These are phyloP conservation scores for Crypturellus tataupa DNA, from an alignment of 2,797 vertebrate species.

Conservation along the genomic window DNA sequence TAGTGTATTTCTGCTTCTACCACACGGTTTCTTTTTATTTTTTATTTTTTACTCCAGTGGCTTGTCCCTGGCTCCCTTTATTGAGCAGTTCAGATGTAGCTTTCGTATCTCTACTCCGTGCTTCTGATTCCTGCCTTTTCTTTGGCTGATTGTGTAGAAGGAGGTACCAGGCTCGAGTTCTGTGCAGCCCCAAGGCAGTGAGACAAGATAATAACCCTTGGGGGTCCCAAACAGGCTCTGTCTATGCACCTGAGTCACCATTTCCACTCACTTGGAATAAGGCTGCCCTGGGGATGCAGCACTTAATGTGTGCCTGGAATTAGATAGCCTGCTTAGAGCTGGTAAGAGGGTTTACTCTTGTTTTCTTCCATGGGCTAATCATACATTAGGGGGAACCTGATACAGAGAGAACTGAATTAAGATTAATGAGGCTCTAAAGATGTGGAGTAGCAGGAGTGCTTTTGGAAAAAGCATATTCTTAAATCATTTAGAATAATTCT, in stretches of 20 bases:
- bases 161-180: neutral
- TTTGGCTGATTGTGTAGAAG: neutral
- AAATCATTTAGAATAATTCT: neutral
- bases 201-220: neutral
- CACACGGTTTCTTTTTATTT: neutral
- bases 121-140: neutral
- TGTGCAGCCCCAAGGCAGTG: accelerated
- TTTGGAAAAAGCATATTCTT: conserved; percentile 4
- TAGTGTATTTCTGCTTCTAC: neutral
- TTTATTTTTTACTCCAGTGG: neutral
- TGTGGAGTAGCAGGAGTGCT: neutral
- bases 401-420: conserved; percentile 17
- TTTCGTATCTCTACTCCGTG: accelerated
- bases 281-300: neutral
- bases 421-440: conserved; percentile 17
- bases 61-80: neutral
- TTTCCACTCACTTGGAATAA: neutral
- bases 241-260: neutral
- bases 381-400: neutral
- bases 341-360: neutral
- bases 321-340: neutral
- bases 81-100: accelerated
- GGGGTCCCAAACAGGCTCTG: neutral
- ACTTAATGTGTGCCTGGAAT: neutral
- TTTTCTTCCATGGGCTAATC: neutral